Percentiles rank a stretch among this genome's conserved stretches.
Evolutionary conservation across 2,888 invertebrate genomes (phyloP).

Genomic region (Drosophila dives): DNA sequence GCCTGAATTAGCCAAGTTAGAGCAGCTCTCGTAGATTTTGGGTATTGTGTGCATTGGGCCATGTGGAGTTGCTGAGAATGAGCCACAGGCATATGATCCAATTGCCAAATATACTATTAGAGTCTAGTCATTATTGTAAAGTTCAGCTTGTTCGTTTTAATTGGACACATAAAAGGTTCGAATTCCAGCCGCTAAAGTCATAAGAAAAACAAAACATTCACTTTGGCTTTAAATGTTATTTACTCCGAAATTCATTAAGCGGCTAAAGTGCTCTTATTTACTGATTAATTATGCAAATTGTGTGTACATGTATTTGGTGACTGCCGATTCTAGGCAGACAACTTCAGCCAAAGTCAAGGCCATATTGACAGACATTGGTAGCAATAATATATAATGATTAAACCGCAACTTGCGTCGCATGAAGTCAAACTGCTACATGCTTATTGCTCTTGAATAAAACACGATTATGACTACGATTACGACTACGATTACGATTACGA

Average conservation of each 20-base stretch:
- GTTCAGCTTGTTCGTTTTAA: slow-evolving; percentile 46
- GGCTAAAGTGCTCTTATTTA: slow-evolving; percentile 1
- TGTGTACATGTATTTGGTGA: not conserved
- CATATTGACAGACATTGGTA: not conserved
- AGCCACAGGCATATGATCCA: slow-evolving; percentile 9
- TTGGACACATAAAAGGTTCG: slow-evolving; percentile 9
- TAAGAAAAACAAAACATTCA: slow-evolving; percentile 28
- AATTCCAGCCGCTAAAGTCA: slow-evolving; percentile 9
- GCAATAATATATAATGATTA: slow-evolving; percentile 31
- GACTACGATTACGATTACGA: slow-evolving; percentile 36
- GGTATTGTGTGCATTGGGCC: slow-evolving; percentile 47
- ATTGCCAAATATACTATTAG: not conserved
- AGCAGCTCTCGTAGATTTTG: slow-evolving; percentile 35
- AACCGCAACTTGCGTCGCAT: slow-evolving; percentile 28
- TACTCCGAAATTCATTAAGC: not conserved
- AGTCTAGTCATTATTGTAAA: slow-evolving; percentile 38
- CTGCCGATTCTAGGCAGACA: slow-evolving; percentile 21
- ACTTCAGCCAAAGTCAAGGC: slow-evolving; percentile 52
- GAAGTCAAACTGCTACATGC: slow-evolving; percentile 38
- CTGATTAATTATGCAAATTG: slow-evolving; percentile 12
- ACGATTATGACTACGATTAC: slow-evolving; percentile 9
- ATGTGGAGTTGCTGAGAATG: slow-evolving; percentile 33
- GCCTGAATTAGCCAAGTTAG: slow-evolving; percentile 73
- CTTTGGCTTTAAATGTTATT: slow-evolving; percentile 8
- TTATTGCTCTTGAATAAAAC: slow-evolving; percentile 57